These are phyloP conservation scores for Buceros bicornis DNA, from an alignment of 2,797 vertebrate species.

Conservation along the genomic window DNA sequence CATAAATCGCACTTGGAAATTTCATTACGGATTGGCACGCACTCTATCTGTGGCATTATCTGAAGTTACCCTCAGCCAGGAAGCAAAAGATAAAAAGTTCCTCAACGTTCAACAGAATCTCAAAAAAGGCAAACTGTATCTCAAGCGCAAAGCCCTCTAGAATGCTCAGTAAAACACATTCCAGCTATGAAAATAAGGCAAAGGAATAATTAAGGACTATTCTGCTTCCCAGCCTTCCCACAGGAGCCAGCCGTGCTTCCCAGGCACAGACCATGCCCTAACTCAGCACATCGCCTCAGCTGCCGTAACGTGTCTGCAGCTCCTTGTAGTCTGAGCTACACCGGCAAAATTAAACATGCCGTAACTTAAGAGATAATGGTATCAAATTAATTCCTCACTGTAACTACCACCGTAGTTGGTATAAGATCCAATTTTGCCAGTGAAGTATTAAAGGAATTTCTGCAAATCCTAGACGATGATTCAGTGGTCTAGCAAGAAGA, in stretches of 20 bases:
- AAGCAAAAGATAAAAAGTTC: slow-evolving; percentile 31
- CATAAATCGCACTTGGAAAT: slow-evolving; percentile 56
- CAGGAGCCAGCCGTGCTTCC: neutral
- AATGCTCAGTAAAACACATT: neutral
- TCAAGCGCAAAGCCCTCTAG: neutral
- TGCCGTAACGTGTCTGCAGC: neutral
- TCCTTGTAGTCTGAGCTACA: neutral
- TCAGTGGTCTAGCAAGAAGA: neutral
- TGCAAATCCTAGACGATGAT: neutral
- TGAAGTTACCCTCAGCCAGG: slow-evolving; percentile 37
- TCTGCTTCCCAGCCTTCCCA: neutral
- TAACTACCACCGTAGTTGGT: neutral
- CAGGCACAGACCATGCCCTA: neutral
- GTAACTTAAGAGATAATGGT: neutral
- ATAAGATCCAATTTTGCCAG: neutral
- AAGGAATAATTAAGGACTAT: slow-evolving; percentile 8
- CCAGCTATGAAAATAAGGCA: slow-evolving; percentile 23
- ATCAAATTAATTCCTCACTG: neutral
- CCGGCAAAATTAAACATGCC: neutral
- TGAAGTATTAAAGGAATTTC: neutral
- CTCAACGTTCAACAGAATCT: slow-evolving; percentile 6
- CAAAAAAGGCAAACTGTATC: neutral
- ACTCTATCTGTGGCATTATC: neutral
- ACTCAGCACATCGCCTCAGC: neutral
- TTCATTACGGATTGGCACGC: slow-evolving; percentile 32